phyloP scores from a whole-genome alignment of 2,888 invertebrate species.

The Acrobasis suavella region DNA sequence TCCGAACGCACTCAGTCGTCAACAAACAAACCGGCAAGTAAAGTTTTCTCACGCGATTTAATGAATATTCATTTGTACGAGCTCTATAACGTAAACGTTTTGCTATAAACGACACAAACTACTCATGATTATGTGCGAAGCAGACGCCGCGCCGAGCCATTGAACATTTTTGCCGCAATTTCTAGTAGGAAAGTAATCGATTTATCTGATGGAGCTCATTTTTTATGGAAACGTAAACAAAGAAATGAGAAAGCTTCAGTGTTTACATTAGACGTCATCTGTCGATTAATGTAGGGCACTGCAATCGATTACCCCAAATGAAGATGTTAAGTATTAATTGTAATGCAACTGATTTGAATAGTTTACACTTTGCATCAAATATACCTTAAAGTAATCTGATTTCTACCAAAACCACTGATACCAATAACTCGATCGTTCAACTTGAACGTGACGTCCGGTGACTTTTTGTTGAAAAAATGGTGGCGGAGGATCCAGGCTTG shows the following conservation, averaged over 20 bases:
- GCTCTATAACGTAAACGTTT: conserved; percentile 12
- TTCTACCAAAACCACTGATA: conserved; percentile 50
- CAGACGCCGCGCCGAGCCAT: conserved; percentile 8
- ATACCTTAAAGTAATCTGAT: conserved; percentile 10
- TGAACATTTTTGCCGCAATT: conserved; percentile 15
- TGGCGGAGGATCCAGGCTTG: conserved; percentile 52
- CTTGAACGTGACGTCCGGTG: conserved; percentile 74
- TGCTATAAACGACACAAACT: conserved; percentile 17
- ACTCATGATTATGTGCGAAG: conserved; percentile 18
- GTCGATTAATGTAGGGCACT: conserved; percentile 2
- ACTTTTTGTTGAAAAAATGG: conserved; percentile 44
- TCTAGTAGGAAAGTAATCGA: conserved; percentile 16
- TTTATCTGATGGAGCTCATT: conserved; percentile 13
- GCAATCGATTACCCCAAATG: conserved; percentile 4
- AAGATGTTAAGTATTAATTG: not conserved
- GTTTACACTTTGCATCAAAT: conserved; percentile 1
- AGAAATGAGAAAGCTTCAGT: conserved; percentile 17
- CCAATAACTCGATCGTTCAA: conserved; percentile 66
- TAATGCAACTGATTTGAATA: not conserved
- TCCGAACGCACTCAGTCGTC: conserved; percentile 16
- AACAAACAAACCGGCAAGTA: conserved; percentile 16
- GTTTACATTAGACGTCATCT: conserved; percentile 12
- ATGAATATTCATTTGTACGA: conserved; percentile 18
- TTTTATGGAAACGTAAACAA: conserved; percentile 16
- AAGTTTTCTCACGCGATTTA: conserved; percentile 19